A percentile compares a stretch with the other conserved stretches of the same genome.
phyloP scores from a whole-genome alignment of 2,113 vertebrate species.

The Oryctolagus cuniculus region DNA sequence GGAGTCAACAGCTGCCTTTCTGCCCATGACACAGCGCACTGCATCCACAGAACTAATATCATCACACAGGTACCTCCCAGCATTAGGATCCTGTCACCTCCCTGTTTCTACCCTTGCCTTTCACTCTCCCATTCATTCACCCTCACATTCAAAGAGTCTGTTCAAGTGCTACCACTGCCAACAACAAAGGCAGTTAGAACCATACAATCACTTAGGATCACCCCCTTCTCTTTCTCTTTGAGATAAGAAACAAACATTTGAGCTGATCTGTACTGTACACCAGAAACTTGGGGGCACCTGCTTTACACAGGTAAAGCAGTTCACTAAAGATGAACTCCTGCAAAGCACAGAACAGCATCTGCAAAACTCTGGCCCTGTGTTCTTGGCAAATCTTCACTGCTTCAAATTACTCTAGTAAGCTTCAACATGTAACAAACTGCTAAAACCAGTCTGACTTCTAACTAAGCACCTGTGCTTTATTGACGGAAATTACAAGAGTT shows the following conservation, averaged over 20 bases:
- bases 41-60: conserved; percentile 45
- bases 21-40: conserved; percentile 1
- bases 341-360: not conserved
- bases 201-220: not conserved
- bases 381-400: conserved; percentile 47
- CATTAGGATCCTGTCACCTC: conserved; percentile 60
- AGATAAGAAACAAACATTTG: not conserved
- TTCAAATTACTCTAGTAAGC: conserved; percentile 62
- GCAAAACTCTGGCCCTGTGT: not conserved
- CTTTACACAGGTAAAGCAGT: not conserved
- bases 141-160: conserved; percentile 47
- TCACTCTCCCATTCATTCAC: conserved; percentile 63
- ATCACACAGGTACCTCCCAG: conserved; percentile 42
- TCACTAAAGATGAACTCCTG: conserved; percentile 46
- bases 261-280: not conserved
- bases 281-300: not conserved
- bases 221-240: not conserved
- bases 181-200: conserved; percentile 39
- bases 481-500: conserved; percentile 70
- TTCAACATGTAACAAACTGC: conserved; percentile 58
- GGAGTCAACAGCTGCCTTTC: conserved; percentile 66
- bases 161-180: conserved; percentile 64
- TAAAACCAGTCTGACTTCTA: conserved; percentile 71
- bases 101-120: conserved; percentile 34
- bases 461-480: conserved; percentile 68